Conservation (phyloP, 1,140 invertebrate genomes). For the Pseudoatta argentina region DNA sequence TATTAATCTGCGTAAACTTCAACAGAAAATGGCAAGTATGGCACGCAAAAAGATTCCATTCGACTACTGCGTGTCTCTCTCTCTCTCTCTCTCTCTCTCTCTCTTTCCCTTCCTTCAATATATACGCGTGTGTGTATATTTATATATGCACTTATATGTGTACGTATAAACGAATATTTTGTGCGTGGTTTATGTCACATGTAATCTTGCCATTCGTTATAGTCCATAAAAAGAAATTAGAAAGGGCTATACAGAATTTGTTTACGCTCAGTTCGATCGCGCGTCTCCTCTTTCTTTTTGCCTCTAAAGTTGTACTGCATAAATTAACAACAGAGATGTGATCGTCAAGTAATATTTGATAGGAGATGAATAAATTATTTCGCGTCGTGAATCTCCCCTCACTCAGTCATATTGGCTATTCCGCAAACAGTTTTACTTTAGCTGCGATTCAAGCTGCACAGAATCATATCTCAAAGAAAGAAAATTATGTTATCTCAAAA, state of each 20-base stretch:
- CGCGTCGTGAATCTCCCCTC: background rate
- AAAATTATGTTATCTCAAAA: conserved; percentile 4
- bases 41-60: conserved; percentile 64
- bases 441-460: conserved; percentile 11
- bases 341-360: conserved; percentile 18
- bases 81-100: background rate
- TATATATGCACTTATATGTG: conserved; percentile 42
- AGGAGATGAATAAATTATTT: conserved; percentile 18
- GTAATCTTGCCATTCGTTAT: conserved; percentile 53
- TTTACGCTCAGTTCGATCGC: conserved; percentile 16
- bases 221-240: conserved; percentile 61
- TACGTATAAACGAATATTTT: conserved; percentile 69
- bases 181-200: conserved; percentile 63
- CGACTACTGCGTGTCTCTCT: conserved; percentile 16
- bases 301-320: conserved; percentile 4
- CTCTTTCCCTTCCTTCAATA: background rate
- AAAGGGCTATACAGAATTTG: conserved; percentile 45
- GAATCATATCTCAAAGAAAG: conserved; percentile 3
- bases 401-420: background rate
- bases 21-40: conserved; percentile 59
- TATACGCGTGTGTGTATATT: conserved; percentile 19
- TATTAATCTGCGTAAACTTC: conserved; percentile 2
- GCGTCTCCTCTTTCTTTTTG: background rate
- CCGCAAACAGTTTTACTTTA: conserved; percentile 3
- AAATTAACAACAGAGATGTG: conserved; percentile 37